These are phyloP conservation scores for Scaptomyza reducta DNA, from an alignment of 2,888 invertebrate genomes.

Conservation along the genomic window DNA sequence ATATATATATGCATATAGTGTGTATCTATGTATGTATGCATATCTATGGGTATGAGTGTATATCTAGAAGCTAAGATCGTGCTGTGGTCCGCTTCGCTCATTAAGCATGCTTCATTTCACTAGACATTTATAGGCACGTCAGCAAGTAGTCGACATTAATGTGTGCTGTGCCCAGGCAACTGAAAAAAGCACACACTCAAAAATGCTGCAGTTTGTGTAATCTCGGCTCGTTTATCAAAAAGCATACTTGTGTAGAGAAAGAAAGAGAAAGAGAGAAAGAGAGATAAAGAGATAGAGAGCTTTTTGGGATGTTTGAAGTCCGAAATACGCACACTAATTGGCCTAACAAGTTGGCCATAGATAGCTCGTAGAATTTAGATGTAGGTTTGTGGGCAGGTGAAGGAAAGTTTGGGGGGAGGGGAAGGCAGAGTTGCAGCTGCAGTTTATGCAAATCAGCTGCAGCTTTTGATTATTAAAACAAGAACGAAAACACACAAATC, in stretches of 20 bases:
- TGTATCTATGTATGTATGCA: neutral
- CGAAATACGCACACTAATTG: conserved; percentile 69
- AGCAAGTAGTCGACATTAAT: conserved; percentile 53
- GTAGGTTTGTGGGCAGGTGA: neutral
- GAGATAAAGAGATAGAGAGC: neutral
- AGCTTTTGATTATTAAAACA: conserved; percentile 44
- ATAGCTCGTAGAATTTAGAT: conserved; percentile 10
- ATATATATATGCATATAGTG: neutral
- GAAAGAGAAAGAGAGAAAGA: neutral
- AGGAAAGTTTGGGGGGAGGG: neutral
- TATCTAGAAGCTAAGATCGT: conserved; percentile 43
- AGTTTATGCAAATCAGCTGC: conserved; percentile 60
- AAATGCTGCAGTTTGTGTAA: conserved; percentile 40
- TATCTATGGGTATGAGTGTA: conserved; percentile 15
- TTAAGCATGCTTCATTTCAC: conserved; percentile 74
- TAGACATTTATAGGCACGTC: conserved; percentile 70
- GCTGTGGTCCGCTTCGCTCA: conserved; percentile 55
- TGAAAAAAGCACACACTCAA: neutral
- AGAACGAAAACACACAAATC: conserved; percentile 30
- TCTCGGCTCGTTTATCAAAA: conserved; percentile 69
- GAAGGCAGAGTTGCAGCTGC: conserved; percentile 22
- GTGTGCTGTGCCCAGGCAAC: conserved; percentile 15
- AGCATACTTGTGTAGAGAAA: conserved; percentile 15
- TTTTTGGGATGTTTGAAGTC: conserved; percentile 25
- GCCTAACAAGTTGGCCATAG: conserved; percentile 58